phyloP scores from a whole-genome alignment of 2,888 invertebrate species.

The Lysandra coridon region DNA sequence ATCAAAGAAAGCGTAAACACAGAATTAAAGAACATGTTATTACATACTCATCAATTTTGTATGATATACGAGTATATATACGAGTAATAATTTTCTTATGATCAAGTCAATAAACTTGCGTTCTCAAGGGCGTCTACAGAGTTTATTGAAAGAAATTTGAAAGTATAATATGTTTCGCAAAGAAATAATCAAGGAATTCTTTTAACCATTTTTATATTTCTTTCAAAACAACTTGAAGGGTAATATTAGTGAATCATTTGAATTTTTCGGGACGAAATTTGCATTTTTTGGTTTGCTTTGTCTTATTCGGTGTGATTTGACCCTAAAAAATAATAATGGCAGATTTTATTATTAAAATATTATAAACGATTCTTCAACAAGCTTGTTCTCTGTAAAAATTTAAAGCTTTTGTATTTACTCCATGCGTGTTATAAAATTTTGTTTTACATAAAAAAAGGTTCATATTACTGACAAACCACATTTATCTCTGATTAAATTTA shows the following conservation, averaged over 20 bases:
- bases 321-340: too few relatives aligned
- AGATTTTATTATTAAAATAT: too few relatives aligned
- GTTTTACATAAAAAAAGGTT: too few relatives aligned
- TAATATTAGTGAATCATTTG: slow-evolving; percentile 9
- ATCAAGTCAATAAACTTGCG: slow-evolving; percentile 12
- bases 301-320: neutral
- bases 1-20: neutral
- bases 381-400: too few relatives aligned
- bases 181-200: slow-evolving; percentile 21
- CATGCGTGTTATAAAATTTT: too few relatives aligned
- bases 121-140: neutral
- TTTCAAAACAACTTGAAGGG: neutral
- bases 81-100: neutral
- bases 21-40: neutral
- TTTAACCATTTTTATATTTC: neutral
- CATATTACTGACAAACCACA: too few relatives aligned
- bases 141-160: slow-evolving; percentile 28
- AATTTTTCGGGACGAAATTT: neutral
- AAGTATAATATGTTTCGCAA: slow-evolving; percentile 32
- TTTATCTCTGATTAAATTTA: too few relatives aligned
- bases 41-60: neutral
- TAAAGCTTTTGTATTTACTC: too few relatives aligned
- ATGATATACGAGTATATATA: neutral
- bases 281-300: neutral
- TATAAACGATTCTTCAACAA: too few relatives aligned